Evolutionary conservation across 2,888 invertebrate species (phyloP), one percentile per base, ranked within the genome.

Genomic region (Melangyna quadrimaculata): DNA sequence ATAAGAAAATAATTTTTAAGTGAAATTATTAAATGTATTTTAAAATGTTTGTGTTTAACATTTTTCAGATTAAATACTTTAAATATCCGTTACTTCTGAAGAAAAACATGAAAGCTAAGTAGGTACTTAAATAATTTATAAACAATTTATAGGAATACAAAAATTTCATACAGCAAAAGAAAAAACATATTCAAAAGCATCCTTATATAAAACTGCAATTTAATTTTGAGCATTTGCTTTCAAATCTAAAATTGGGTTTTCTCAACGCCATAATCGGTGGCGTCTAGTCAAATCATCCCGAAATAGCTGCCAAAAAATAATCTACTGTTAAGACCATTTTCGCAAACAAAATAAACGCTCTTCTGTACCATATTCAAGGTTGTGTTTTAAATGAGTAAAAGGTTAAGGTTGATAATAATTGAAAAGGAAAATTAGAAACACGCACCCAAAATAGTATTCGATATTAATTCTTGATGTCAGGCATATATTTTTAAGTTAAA

Each of bases 401-500:
- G 67, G 48, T 67, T 67, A 67, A 48, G 67, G 48, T 48, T 67
- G 48, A 48, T 22, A 5, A 24, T 51, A 67, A 19, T 32, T 35
- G 22, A 67, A 67, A 51, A 29, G 32, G 14, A 43, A 27, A 17
- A 17, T 24, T 37, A 27, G 14, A 10, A 40, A 27, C 10, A 57
- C n/a, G n/a, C 2, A 40, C 14, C 40, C 37, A 9, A 40, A 24
- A 61, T 10, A 48, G 14, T 19, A 6, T 48, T 22, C 6, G 12
- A 48, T 24, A 51, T n/a, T 40, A 14, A 24, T 51, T 51, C 2
- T 51, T 6, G 0, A 14, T 51, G 22, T 48, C 45, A 19, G 3
- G 10, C 19, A 5, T 22, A 5, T 22, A 40, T 40, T 40, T 40
- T 40, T n/a, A 40, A n/a, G n/a, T 40, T 40, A 8, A 7, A 7